Percentiles rank a stretch among this genome's conserved stretches.
These are phyloP conservation scores for Labroides dimidiatus DNA, from an alignment of 2,797 vertebrate genomes.

Conservation along the genomic window DNA sequence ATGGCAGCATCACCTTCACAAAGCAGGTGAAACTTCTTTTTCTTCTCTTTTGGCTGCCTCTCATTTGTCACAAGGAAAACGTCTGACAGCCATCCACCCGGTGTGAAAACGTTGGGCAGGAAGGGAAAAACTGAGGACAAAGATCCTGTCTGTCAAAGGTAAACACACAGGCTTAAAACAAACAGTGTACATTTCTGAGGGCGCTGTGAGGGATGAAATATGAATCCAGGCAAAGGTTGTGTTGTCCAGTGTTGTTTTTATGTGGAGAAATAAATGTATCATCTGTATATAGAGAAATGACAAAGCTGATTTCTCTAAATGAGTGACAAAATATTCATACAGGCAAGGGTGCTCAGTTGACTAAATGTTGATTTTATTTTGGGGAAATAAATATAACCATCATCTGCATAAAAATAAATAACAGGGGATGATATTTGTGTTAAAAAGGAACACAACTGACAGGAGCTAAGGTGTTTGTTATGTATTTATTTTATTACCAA, in stretches of 20 bases:
- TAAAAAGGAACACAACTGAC: not conserved
- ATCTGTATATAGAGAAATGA: not conserved
- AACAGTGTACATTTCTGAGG: not conserved
- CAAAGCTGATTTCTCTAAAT: not conserved
- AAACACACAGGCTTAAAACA: not conserved
- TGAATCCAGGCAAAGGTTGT: not conserved
- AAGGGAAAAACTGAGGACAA: not conserved
- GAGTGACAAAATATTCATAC: slow-evolving; percentile 8
- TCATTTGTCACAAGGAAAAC: slow-evolving; percentile 20
- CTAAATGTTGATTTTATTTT: not conserved
- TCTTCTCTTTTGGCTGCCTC: slow-evolving; percentile 2
- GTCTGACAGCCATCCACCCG: not conserved
- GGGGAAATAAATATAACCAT: not conserved
- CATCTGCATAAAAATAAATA: not conserved
- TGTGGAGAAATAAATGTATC: not conserved
- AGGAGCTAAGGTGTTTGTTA: too few species aligned
- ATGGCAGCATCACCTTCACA: slow-evolving; percentile 23
- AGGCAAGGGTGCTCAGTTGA: not conserved
- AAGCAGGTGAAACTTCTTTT: slow-evolving; percentile 18
- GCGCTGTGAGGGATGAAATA: not conserved
- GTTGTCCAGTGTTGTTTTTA: not conserved
- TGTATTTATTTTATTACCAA: not conserved
- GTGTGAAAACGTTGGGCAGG: not conserved
- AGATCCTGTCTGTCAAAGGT: not conserved
- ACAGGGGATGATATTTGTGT: not conserved